Conservation (phyloP, 1,140 invertebrate species). For the Lepidurus apus region DNA sequence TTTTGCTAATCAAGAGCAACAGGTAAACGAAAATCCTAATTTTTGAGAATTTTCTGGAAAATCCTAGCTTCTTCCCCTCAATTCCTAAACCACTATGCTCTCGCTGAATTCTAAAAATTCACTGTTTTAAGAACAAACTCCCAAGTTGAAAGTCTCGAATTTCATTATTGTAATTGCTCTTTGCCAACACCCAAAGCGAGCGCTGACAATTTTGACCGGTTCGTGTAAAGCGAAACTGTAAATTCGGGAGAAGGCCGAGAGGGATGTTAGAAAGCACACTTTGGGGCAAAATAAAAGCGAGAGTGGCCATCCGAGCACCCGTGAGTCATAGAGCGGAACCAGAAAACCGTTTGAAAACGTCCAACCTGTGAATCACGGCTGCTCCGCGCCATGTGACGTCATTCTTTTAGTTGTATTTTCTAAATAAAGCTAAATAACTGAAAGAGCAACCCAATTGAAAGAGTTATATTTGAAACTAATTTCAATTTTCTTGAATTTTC, state of each 20-base stretch:
- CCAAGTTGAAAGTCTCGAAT: no score
- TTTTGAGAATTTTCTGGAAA: neutral
- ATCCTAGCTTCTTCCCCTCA: no score
- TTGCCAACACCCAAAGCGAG: no score
- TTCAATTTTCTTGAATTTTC: neutral
- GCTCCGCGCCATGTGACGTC: neutral
- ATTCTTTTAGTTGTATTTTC: neutral
- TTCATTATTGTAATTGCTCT: no score
- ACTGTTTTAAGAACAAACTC: no score
- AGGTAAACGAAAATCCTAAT: neutral
- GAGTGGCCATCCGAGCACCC: neutral
- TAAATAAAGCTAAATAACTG: neutral
- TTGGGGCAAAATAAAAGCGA: neutral
- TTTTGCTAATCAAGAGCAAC: constrained; percentile 1
- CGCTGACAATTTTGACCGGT: no score
- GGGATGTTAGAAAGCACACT: neutral
- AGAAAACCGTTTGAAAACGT: constrained; percentile 13
- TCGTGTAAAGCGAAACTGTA: neutral
- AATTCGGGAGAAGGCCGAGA: neutral
- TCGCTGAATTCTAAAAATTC: neutral
- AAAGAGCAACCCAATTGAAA: neutral
- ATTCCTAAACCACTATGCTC: neutral
- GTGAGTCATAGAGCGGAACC: neutral
- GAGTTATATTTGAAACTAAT: neutral
- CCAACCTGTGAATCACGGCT: neutral